Percentiles rank a stretch among this genome's conserved stretches.
Conservation (phyloP, 2,113 vertebrate genomes). For the Syngnathus floridae region DNA sequence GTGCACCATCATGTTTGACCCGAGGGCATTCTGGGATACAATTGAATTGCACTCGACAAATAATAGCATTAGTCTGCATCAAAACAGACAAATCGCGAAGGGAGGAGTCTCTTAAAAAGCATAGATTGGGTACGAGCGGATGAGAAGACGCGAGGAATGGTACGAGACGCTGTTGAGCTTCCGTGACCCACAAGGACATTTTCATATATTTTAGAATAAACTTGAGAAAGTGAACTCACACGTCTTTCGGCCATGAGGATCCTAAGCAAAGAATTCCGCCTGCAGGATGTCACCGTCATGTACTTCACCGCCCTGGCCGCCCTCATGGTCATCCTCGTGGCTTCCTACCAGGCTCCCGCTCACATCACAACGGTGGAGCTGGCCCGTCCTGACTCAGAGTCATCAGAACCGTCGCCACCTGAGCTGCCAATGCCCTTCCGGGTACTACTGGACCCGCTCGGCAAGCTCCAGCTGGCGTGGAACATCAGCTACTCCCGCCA, state of each 20-base stretch:
- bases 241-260: slow-evolving; percentile 50
- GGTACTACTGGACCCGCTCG: slow-evolving; percentile 78
- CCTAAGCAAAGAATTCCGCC: slow-evolving; percentile 61
- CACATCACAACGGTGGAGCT: slow-evolving; percentile 27
- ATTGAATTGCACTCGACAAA: slow-evolving; percentile 81
- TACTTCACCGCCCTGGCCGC: slow-evolving; percentile 80
- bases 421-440: slow-evolving; percentile 74
- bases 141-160: slow-evolving; percentile 26
- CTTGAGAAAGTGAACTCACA: neutral
- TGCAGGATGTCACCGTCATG: slow-evolving; percentile 80
- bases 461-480: slow-evolving; percentile 82
- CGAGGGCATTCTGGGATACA: slow-evolving; percentile 73
- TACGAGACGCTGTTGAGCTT: neutral
- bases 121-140: slow-evolving; percentile 16
- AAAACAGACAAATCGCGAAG: slow-evolving; percentile 51
- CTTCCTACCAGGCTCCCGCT: slow-evolving; percentile 72
- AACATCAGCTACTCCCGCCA: slow-evolving; percentile 80
- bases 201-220: neutral
- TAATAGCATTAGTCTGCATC: slow-evolving; percentile 81
- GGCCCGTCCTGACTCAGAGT: neutral
- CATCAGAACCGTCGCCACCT: slow-evolving; percentile 13
- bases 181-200: neutral
- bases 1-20: slow-evolving; percentile 70
- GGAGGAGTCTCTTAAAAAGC: slow-evolving; percentile 59
- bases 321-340: slow-evolving; percentile 84